Conservation (phyloP, 2,113 vertebrate genomes). For the Barnardius zonarius region DNA sequence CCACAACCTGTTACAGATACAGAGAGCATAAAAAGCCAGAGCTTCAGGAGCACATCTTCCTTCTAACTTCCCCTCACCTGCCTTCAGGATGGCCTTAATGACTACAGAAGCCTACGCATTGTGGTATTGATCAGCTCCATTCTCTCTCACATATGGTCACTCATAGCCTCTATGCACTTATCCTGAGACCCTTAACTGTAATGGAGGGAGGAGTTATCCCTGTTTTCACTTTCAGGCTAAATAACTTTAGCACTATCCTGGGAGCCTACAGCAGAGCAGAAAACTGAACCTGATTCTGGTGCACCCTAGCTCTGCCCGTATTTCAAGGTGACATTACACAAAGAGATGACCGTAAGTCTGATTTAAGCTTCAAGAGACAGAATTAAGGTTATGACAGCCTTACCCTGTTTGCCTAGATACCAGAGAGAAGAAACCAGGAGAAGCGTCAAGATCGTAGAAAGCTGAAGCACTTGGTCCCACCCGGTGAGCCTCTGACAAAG, state of each 20-base stretch:
- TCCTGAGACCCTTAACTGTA: neutral
- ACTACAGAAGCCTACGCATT: neutral
- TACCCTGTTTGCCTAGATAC: neutral
- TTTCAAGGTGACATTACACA: neutral
- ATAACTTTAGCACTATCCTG: neutral
- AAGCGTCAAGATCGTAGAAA: neutral
- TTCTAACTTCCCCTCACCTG: neutral
- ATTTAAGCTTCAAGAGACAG: neutral
- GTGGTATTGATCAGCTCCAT: neutral
- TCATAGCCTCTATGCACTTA: neutral
- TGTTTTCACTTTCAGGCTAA: neutral
- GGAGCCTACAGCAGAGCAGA: neutral
- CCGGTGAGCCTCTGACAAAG: neutral
- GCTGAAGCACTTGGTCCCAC: neutral
- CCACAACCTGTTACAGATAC: neutral
- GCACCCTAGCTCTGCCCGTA: neutral
- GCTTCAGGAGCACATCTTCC: neutral
- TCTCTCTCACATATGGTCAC: neutral
- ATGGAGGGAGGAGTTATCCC: neutral
- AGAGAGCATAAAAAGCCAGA: neutral
- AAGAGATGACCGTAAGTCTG: neutral
- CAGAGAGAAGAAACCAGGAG: neutral
- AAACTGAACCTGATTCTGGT: neutral
- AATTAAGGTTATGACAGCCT: neutral
- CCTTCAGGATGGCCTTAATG: neutral